These are phyloP conservation scores for Contarinia nasturtii DNA, from an alignment of 1,140 invertebrate species.

Conservation along the genomic window DNA sequence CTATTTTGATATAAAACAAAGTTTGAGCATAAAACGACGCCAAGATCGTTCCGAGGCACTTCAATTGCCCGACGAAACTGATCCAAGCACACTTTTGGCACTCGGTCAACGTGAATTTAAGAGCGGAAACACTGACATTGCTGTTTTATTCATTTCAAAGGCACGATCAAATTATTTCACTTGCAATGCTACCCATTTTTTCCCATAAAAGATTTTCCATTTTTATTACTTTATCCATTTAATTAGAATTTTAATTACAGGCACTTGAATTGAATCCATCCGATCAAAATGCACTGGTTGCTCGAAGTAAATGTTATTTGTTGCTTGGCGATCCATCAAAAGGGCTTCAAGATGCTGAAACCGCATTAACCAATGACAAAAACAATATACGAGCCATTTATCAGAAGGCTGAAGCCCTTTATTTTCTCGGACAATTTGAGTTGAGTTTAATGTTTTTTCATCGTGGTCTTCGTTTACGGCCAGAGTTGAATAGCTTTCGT, in stretches of 20 bases:
- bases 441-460: slow-evolving; percentile 82
- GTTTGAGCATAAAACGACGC: slow-evolving; percentile 55
- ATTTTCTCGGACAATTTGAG: slow-evolving; percentile 83
- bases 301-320: slow-evolving; percentile 78
- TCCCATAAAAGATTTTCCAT: no score
- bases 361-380: slow-evolving; percentile 53
- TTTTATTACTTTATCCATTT: no score
- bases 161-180: slow-evolving; percentile 22
- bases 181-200: not conserved
- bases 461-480: slow-evolving; percentile 61
- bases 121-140: slow-evolving; percentile 44
- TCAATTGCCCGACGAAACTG: slow-evolving; percentile 58
- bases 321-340: slow-evolving; percentile 65
- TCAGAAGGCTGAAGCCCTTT: slow-evolving; percentile 81
- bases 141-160: slow-evolving; percentile 61
- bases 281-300: slow-evolving; percentile 70
- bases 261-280: slow-evolving; percentile 68
- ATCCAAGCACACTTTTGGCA: slow-evolving; percentile 50
- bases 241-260: slow-evolving; percentile 26
- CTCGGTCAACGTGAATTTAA: slow-evolving; percentile 54
- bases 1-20: slow-evolving; percentile 60
- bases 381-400: slow-evolving; percentile 67
- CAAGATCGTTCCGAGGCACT: slow-evolving; percentile 53
- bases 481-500: slow-evolving; percentile 70
- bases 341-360: slow-evolving; percentile 69